These are phyloP conservation scores for Cynodonichthys magdalenae DNA, from an alignment of 2,797 vertebrate genomes.

Conservation along the genomic window DNA sequence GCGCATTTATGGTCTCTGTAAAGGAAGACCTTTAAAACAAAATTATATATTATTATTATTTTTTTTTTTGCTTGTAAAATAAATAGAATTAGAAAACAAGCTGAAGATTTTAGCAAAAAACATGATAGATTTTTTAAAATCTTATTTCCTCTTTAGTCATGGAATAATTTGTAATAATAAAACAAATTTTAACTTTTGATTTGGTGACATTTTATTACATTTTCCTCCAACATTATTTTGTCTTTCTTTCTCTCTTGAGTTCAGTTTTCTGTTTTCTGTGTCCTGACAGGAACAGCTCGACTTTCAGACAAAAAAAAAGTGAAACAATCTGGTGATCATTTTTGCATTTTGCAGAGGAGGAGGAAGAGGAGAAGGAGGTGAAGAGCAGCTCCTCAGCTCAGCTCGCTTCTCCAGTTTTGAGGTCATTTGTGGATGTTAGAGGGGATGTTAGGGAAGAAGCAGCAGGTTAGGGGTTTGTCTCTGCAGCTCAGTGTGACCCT, in stretches of 20 bases:
- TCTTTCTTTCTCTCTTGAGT: constrained; percentile 11
- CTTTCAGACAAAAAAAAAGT: neutral
- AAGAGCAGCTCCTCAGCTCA: no score
- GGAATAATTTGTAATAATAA: neutral
- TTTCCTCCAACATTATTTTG: constrained; percentile 3
- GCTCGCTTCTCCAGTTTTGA: no score
- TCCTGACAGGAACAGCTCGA: constrained; percentile 13
- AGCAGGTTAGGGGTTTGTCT: constrained; percentile 5
- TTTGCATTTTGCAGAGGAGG: neutral
- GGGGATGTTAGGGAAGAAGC: neutral
- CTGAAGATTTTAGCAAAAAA: no score
- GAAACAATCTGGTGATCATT: neutral
- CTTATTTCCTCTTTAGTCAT: neutral
- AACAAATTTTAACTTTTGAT: neutral
- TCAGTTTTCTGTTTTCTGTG: constrained; percentile 15
- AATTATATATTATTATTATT: no score
- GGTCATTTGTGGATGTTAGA: no score
- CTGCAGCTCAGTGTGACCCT: neutral
- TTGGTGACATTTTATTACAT: neutral
- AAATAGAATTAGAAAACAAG: no score
- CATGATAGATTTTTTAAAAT: neutral
- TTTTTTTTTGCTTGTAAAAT: no score
- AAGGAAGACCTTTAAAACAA: neutral
- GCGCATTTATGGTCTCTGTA: no score
- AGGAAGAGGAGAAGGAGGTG: no score